Evolutionary conservation across 2,113 vertebrate species (phyloP).

Genomic region (Xyliphius kryptos): DNA sequence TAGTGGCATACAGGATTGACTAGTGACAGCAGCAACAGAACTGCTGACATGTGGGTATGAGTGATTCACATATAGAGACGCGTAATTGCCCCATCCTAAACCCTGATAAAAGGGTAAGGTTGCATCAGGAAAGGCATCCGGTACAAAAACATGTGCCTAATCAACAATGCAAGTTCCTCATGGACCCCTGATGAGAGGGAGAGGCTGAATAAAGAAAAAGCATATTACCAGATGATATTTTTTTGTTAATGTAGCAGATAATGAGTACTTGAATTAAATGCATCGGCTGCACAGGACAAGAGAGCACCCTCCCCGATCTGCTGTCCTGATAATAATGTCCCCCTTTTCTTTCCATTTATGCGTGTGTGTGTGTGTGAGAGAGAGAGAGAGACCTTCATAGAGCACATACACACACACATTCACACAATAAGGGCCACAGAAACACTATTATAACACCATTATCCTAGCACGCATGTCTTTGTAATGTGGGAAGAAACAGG

Average conservation of each 20-base stretch:
- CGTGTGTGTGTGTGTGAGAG: slow-evolving; percentile 12
- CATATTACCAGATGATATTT: background rate
- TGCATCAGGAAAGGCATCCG: too few relatives aligned
- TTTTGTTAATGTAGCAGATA: slow-evolving; percentile 16
- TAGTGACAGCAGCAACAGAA: slow-evolving; percentile 15
- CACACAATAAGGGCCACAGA: too few relatives aligned
- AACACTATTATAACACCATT: too few relatives aligned
- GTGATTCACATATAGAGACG: background rate
- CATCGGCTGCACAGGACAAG: slow-evolving; percentile 2
- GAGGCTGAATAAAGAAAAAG: background rate
- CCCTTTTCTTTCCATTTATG: background rate
- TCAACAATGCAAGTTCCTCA: too few relatives aligned
- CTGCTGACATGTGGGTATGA: background rate
- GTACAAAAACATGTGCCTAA: too few relatives aligned
- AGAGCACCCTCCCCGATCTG: slow-evolving; percentile 6
- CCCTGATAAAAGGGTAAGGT: too few relatives aligned
- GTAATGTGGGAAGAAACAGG: too few relatives aligned
- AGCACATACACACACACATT: too few relatives aligned
- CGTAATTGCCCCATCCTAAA: too few relatives aligned
- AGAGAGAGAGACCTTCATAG: too few relatives aligned
- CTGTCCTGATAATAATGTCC: background rate
- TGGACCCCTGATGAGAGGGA: too few relatives aligned
- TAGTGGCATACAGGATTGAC: background rate
- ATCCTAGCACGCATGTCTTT: too few relatives aligned
- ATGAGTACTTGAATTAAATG: slow-evolving; percentile 22